Base-by-base conservation (phyloP, 2,797 vertebrate species). In the Sebastes vulpes region DNA sequence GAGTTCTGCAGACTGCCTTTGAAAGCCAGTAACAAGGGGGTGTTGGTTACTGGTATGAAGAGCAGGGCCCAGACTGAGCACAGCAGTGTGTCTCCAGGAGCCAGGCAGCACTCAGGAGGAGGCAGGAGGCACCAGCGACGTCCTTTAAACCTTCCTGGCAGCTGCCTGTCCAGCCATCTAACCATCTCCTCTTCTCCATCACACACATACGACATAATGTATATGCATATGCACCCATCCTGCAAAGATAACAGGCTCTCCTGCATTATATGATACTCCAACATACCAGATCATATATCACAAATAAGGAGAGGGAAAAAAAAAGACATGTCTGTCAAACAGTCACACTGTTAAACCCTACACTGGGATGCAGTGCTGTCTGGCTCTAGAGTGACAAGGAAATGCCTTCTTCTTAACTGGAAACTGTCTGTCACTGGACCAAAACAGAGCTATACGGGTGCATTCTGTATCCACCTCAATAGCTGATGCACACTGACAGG, bases 401-500 rank as follows among this genome's bases (percentile, higher is more conserved):
- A 86, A 85, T 66, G 64, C 31, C 73, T 67, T 71, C 64, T 72
- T 83, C 65, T 81, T 67, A 61, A 76, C 72, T 57, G 75, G 69
- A 73, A 81, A 81, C 73, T 61, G 57, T 75, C 72, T 68, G 65
- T 80, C 81, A 72, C 28, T 31, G 58, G 79, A 66, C 68, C 58
- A 72, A 52, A 84, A 78, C 81, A 72, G 31, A 61, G 73, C 80
- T 56, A 18, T 46, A 85, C 21, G n/a, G 61, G 60, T 71, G 64
- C 56, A 60, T 64, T 72, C 61, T 73, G 66, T 59, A 73, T 67
- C 68, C 75, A 73, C 65, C 67, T 75, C 66, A 69, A 72, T 48
- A 65, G 68, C 60, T 85, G 84, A 84, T 84, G 66, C 38, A 63
- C 73, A 28, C 79, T 69, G 81, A 83, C 86, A 87, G 79, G 65